Percentiles rank a stretch among this genome's conserved stretches.
Conservation (phyloP, 1,140 invertebrate species). For the Leptoteleia sp. region DNA sequence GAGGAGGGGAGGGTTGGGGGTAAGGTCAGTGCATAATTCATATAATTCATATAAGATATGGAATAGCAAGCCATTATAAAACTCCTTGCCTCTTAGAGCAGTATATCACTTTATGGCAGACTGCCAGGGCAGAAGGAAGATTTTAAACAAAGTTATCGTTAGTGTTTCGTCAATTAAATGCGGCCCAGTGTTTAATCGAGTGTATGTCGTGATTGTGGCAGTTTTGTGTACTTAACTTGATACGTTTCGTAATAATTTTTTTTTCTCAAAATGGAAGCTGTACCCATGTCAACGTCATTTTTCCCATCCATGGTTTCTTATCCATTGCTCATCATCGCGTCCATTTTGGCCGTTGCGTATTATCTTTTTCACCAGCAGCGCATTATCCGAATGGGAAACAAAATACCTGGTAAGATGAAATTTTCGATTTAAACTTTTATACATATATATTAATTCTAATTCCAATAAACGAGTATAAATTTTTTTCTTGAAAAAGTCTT, state of each 20-base stretch:
- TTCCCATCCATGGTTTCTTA: conserved; percentile 64
- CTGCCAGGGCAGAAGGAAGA: conserved; percentile 10
- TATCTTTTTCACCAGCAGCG: conserved; percentile 72
- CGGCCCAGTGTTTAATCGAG: conserved; percentile 9
- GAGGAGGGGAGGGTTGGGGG: conserved; percentile 31
- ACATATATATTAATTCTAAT: too few species aligned
- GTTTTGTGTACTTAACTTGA: not conserved
- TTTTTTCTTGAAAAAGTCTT: too few species aligned
- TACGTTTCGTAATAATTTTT: too few species aligned
- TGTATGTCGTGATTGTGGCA: conserved; percentile 12
- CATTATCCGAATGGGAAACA: conserved; percentile 69
- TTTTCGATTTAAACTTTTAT: too few species aligned
- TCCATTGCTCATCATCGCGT: conserved; percentile 51
- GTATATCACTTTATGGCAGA: conserved; percentile 34
- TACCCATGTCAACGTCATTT: conserved; percentile 58
- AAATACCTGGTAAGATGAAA: conserved; percentile 72
- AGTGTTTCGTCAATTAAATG: not conserved
- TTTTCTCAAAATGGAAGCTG: conserved; percentile 69
- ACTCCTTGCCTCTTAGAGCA: conserved; percentile 29
- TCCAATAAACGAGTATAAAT: not conserved
- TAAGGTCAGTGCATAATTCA: conserved; percentile 71
- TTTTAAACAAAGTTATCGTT: not conserved
- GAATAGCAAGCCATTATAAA: conserved; percentile 66
- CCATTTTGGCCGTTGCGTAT: conserved; percentile 64
- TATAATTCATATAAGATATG: conserved; percentile 50